Evolutionary conservation across 2,888 invertebrate species (phyloP), one percentile per base, ranked within the genome.

Genomic region (Zeuzera pyrina): DNA sequence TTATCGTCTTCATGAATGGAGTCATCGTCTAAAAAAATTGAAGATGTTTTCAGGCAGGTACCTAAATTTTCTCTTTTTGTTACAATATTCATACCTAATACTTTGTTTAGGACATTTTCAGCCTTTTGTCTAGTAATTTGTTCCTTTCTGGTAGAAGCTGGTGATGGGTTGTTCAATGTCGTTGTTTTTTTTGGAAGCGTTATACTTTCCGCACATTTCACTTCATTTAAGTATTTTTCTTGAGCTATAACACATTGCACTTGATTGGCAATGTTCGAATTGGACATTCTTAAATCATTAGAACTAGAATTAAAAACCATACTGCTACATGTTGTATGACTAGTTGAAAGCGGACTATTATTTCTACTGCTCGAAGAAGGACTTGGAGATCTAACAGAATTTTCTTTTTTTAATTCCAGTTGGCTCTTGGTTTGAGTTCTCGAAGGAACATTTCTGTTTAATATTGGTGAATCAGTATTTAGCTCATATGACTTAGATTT

Each of bases 291-390:
- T 45, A 83, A 58, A 42, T 83, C 81, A 36, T 81, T 83, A 45
- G 79, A 83, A 50, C 81, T 83, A 47, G 83, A 79, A 51, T 83
- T 84, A 48, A 83, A 79, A n/a, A 81, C 78, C 79, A 84, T 81
- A 42, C 84, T 84, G 49, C 84, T 84, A 61, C 84, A 84, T 12
- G 84, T 84, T 12, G 84, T 85, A 42, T 84, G 83, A 39, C 84
- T 84, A 39, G 83, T 84, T 21, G 84, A 84, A 6, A 84, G 51
- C 19, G 84, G 84, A 49, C 84, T 84, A 43, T 59, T 57, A 38
- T 83, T 83, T 60, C 84, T 74, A 62, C 81, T 81, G 43, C 83
- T 81, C 41, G 77, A 73, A 13, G 81, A 73, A 6, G 84, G 83
- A 41, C 83, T 79, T 3, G 81, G 81, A 22, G 83, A 79, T 50